Evolutionary conservation across 2,113 vertebrate genomes (phyloP).

Genomic region (Platysteira castanea): DNA sequence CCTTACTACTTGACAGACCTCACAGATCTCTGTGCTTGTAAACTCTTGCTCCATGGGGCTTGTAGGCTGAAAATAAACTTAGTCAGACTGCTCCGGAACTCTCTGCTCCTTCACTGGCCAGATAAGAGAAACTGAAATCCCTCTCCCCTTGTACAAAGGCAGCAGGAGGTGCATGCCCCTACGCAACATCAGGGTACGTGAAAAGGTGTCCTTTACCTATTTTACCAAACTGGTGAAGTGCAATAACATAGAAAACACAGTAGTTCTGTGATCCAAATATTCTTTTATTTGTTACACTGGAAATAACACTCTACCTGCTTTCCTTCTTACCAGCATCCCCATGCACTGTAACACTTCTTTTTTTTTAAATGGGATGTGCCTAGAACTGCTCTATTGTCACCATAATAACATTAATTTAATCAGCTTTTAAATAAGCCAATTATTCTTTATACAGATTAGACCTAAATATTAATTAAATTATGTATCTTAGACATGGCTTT

Average conservation of each 20-base stretch:
- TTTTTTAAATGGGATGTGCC: constrained; percentile 51
- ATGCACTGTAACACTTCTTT: background rate
- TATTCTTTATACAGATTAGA: constrained; percentile 75
- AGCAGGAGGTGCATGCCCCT: rapidly evolving
- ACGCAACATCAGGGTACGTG: no score
- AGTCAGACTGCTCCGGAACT: rapidly evolving
- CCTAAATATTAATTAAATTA: constrained; percentile 69
- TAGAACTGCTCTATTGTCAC: constrained; percentile 69
- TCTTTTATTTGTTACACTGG: background rate
- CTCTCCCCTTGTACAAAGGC: background rate
- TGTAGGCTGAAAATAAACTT: background rate
- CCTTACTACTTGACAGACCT: background rate
- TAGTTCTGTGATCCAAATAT: background rate
- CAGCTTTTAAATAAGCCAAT: constrained; percentile 74
- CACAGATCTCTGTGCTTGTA: background rate
- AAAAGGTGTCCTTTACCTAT: background rate
- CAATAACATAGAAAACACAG: background rate
- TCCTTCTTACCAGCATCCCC: background rate
- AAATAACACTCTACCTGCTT: background rate
- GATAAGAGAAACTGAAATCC: background rate
- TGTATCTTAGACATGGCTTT: constrained; percentile 13
- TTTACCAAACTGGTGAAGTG: background rate
- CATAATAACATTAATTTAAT: constrained; percentile 73
- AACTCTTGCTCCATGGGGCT: background rate
- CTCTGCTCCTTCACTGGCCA: background rate